These are phyloP conservation scores for Apis cerana DNA, from an alignment of 1,140 invertebrate species.

Conservation along the genomic window DNA sequence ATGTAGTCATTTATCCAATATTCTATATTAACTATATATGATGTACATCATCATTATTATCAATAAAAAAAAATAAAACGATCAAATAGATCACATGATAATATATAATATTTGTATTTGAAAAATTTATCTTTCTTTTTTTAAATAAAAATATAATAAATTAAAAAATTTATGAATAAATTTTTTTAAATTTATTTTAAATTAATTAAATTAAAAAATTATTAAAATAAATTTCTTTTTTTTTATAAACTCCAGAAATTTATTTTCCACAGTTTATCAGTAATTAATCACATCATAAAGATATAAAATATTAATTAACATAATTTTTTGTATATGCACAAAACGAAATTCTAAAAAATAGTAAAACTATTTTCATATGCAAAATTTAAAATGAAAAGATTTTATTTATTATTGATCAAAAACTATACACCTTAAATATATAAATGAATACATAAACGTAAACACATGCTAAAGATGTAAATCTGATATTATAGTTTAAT, in stretches of 20 bases:
- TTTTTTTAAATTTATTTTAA: neutral
- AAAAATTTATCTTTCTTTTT: neutral
- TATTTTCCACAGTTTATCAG: neutral
- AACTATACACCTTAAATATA: slow-evolving; percentile 63
- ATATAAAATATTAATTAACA: slow-evolving; percentile 6
- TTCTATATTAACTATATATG: neutral
- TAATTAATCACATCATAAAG: neutral
- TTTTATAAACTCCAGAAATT: neutral
- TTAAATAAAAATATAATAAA: neutral
- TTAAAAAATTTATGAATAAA: neutral
- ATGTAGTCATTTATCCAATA: neutral
- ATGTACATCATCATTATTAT: neutral
- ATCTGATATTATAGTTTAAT: slow-evolving; percentile 28
- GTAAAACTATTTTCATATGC: neutral
- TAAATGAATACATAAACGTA: slow-evolving; percentile 55
- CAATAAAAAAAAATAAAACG: neutral
- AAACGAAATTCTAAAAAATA: neutral
- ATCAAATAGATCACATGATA: neutral
- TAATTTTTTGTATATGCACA: neutral
- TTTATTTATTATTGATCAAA: slow-evolving; percentile 62
- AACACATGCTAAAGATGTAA: slow-evolving; percentile 51
- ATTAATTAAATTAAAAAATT: neutral
- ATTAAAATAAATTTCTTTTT: neutral
- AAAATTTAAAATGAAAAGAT: slow-evolving; percentile 58
- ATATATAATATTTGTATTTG: neutral